Evolutionary conservation across 2,888 invertebrate species (phyloP).

Genomic region (Tinea semifulvella): DNA sequence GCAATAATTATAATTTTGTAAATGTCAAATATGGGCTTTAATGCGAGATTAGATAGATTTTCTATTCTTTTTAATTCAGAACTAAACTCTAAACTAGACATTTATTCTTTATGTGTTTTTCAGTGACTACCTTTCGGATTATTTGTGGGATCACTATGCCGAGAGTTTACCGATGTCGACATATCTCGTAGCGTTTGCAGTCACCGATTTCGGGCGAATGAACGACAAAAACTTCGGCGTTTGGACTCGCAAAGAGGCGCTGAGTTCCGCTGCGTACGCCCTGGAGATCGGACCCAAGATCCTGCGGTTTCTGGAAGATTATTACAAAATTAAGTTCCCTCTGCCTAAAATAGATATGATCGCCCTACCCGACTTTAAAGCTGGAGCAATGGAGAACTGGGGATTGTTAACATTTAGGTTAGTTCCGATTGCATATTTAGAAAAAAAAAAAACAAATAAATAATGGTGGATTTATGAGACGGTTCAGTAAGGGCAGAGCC

Average conservation of each 20-base stretch:
- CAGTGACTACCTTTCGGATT: constrained; percentile 68
- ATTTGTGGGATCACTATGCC: constrained; percentile 80
- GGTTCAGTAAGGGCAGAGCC: no score
- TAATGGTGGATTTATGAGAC: no score
- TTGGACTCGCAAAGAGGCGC: constrained; percentile 75
- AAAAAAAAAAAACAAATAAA: no score
- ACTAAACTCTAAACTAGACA: no score
- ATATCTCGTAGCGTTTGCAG: constrained; percentile 85
- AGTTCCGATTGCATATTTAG: no score
- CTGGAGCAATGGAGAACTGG: constrained; percentile 93
- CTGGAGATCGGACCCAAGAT: constrained; percentile 79
- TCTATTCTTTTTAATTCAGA: no score
- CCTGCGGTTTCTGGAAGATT: constrained; percentile 74
- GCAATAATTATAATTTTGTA: no score
- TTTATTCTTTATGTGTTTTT: no score
- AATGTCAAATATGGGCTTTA: no score
- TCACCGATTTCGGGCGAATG: constrained; percentile 76
- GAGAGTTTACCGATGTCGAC: constrained; percentile 89
- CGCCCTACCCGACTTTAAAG: constrained; percentile 90
- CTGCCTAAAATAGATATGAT: constrained; percentile 90
- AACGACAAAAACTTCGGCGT: constrained; percentile 70
- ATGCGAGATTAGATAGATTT: no score
- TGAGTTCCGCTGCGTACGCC: constrained; percentile 78
- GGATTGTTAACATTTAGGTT: constrained; percentile 80
- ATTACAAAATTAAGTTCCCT: constrained; percentile 80